Percentiles rank a stretch among this genome's conserved stretches.
Conservation (phyloP, 64 coral and sea anemone species). For the Catalaphyllia jardinei region DNA sequence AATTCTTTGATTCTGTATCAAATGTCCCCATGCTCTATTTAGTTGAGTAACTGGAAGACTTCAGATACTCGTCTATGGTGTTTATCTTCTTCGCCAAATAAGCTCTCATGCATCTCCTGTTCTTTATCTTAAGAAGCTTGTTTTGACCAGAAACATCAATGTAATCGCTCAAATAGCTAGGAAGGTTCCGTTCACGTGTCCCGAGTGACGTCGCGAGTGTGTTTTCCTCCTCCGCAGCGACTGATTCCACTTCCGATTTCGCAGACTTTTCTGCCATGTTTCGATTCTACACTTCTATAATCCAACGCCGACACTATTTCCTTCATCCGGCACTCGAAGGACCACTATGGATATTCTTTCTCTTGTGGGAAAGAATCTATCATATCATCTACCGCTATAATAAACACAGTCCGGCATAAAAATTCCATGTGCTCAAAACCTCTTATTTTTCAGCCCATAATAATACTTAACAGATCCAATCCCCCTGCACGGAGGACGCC, state of each 20-base stretch:
- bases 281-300: not conserved
- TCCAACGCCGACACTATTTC: not conserved
- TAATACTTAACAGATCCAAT: no score
- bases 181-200: not conserved
- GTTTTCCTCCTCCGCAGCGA: not conserved
- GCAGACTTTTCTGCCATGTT: not conserved
- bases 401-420: no score
- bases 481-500: no score
- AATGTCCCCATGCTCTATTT: no score
- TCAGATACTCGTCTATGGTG: not conserved
- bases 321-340: not conserved
- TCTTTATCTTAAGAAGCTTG: not conserved
- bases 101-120: not conserved
- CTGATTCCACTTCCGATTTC: not conserved
- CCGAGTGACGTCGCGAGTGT: not conserved
- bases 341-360: not conserved
- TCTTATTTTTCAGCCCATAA: no score
- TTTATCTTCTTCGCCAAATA: slow-evolving; percentile 21
- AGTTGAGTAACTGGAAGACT: no score
- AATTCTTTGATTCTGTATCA: no score
- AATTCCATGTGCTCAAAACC: no score
- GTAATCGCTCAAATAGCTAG: slow-evolving; percentile 1
- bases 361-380: no score
- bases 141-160: not conserved
- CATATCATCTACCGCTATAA: no score